These are phyloP conservation scores for Eristalinus sepulchralis DNA, from an alignment of 2,888 invertebrate species.

Conservation along the genomic window DNA sequence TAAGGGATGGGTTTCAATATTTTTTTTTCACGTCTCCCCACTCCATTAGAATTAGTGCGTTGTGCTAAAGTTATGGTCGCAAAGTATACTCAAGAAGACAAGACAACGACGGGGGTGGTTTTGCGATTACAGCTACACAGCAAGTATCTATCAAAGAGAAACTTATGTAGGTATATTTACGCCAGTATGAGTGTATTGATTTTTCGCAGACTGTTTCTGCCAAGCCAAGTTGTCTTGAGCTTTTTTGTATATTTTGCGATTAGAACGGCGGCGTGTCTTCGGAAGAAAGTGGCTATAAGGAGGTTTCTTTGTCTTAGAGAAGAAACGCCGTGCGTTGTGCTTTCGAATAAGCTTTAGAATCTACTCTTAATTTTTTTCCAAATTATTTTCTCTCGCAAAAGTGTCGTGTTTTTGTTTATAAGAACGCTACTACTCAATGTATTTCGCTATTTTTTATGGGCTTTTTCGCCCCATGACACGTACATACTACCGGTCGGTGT, in stretches of 20 bases:
- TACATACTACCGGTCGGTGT: constrained; percentile 58
- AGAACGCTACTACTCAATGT: constrained; percentile 27
- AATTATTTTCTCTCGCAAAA: neutral
- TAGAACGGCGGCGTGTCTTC: constrained; percentile 36
- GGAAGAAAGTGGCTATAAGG: constrained; percentile 56
- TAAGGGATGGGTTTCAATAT: constrained; percentile 38
- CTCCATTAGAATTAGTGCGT: constrained; percentile 45
- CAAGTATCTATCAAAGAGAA: constrained; percentile 15
- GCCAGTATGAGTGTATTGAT: constrained; percentile 51
- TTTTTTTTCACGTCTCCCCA: constrained; percentile 10
- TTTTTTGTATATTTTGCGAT: constrained; percentile 60
- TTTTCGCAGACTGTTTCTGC: constrained; percentile 42
- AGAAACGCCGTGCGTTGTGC: constrained; percentile 39
- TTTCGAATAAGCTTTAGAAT: constrained; percentile 40
- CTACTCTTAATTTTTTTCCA: neutral
- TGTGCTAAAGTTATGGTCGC: constrained; percentile 44
- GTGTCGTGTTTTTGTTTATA: constrained; percentile 36
- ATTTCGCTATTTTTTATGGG: constrained; percentile 11
- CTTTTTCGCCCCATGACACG: constrained; percentile 16
- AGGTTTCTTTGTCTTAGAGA: constrained; percentile 54
- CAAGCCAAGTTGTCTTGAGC: constrained; percentile 45
- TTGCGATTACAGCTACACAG: constrained; percentile 35
- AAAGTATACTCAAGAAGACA: constrained; percentile 34
- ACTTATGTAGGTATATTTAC: constrained; percentile 6
- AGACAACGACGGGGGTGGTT: constrained; percentile 51